Evolutionary conservation across 2,888 invertebrate genomes (phyloP).

Genomic region (Lumbricus terrestris): DNA sequence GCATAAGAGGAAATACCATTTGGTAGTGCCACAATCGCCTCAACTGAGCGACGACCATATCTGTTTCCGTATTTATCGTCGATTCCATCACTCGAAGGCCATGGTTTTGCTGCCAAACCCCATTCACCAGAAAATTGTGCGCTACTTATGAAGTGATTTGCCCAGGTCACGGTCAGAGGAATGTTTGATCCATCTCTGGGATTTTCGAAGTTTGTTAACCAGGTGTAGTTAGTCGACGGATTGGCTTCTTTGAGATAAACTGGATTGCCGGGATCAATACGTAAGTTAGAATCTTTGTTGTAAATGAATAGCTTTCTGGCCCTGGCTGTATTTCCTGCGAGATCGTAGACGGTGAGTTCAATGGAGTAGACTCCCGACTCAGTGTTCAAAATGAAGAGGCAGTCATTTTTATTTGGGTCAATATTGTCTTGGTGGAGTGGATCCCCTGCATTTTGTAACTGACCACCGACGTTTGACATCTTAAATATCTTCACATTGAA

Average conservation of each 20-base stretch:
- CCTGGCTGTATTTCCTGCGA: slow-evolving; percentile 23
- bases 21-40: neutral
- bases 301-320: slow-evolving; percentile 26
- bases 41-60: slow-evolving; percentile 20
- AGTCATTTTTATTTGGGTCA: neutral
- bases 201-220: slow-evolving; percentile 13
- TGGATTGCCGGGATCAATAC: neutral
- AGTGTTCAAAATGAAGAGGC: neutral
- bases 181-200: neutral
- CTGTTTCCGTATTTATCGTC: slow-evolving; percentile 14
- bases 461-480: neutral
- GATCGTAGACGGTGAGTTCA: slow-evolving; percentile 24
- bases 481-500: slow-evolving; percentile 14
- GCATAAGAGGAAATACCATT: slow-evolving; percentile 8
- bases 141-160: slow-evolving; percentile 10
- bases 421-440: neutral
- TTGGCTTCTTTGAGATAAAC: neutral
- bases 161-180: slow-evolving; percentile 23
- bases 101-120: slow-evolving; percentile 15
- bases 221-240: slow-evolving; percentile 3
- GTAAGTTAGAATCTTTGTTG: slow-evolving; percentile 9
- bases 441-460: neutral
- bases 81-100: slow-evolving; percentile 15
- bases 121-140: slow-evolving; percentile 13
- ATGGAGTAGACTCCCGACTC: slow-evolving; percentile 25